These are phyloP conservation scores for Pseudomugil gertrudae DNA, from an alignment of 2,797 vertebrate genomes.

Conservation along the genomic window DNA sequence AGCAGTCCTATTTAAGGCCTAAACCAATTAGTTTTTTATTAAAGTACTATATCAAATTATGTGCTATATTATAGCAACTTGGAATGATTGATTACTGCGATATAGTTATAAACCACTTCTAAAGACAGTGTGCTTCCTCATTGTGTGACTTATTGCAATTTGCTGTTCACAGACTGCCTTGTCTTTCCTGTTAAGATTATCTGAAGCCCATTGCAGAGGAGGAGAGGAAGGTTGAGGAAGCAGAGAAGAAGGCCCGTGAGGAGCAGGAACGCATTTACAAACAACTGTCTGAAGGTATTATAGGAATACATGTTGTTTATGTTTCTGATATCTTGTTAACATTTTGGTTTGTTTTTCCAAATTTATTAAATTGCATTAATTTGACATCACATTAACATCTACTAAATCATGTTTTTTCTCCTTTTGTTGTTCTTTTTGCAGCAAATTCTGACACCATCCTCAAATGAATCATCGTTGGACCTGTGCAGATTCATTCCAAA, in stretches of 20 bases:
- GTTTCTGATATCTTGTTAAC: not conserved
- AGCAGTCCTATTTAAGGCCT: too few relatives aligned
- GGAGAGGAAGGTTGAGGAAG: slow-evolving; percentile 86
- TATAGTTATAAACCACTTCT: not conserved
- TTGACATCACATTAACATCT: too few relatives aligned
- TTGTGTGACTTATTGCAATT: not conserved
- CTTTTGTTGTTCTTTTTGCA: slow-evolving; percentile 54
- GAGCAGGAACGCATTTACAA: slow-evolving; percentile 89
- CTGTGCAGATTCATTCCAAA: slow-evolving; percentile 26
- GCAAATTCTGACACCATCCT: slow-evolving; percentile 82
- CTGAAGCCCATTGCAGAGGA: slow-evolving; percentile 91
- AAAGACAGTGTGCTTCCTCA: not conserved
- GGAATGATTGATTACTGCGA: too few relatives aligned
- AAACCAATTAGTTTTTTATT: too few relatives aligned
- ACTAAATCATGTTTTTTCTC: not conserved
- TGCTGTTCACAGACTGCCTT: not conserved
- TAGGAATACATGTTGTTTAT: not conserved
- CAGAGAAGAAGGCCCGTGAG: slow-evolving; percentile 86
- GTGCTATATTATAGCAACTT: too few relatives aligned
- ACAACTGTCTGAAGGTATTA: slow-evolving; percentile 88
- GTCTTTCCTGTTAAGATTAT: slow-evolving; percentile 80
- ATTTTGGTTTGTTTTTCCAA: not conserved
- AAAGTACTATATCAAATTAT: too few relatives aligned
- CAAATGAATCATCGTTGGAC: slow-evolving; percentile 69
- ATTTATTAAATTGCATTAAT: not conserved